phyloP scores from a whole-genome alignment of 35 echinoderm and acorn worm genomes.

The Apostichopus californicus region DNA sequence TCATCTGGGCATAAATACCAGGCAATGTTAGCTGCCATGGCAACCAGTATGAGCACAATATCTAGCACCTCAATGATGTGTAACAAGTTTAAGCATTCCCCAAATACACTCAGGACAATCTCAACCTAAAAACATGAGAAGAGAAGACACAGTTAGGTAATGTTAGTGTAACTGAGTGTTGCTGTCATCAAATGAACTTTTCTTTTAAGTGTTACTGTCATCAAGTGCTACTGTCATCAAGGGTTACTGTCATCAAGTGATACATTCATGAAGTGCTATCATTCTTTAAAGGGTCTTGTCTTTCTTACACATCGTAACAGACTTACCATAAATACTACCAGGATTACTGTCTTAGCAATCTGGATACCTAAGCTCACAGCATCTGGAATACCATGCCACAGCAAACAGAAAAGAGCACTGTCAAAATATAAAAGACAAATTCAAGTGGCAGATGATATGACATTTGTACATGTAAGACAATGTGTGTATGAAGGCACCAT shows the following conservation, averaged over 20 bases:
- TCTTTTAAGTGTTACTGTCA: too few relatives aligned
- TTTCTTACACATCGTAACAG: neutral
- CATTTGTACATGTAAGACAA: too few relatives aligned
- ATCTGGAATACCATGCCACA: conserved; percentile 65
- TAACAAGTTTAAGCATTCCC: conserved; percentile 64
- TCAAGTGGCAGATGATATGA: too few relatives aligned
- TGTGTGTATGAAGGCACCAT: too few relatives aligned
- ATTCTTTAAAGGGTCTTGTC: too few relatives aligned
- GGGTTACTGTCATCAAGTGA: too few relatives aligned
- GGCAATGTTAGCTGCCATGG: conserved; percentile 70
- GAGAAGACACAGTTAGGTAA: neutral
- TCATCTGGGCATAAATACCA: conserved; percentile 62
- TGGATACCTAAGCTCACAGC: conserved; percentile 58
- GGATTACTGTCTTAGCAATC: conserved; percentile 77
- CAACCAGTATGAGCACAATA: conserved; percentile 69
- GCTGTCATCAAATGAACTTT: too few relatives aligned
- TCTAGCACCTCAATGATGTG: conserved; percentile 86
- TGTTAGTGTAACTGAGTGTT: neutral
- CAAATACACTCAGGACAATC: conserved; percentile 70
- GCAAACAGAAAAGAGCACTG: conserved; percentile 89
- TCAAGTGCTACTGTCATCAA: too few relatives aligned
- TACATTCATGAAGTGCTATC: too few relatives aligned
- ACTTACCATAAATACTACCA: conserved; percentile 84
- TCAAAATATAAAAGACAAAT: neutral
- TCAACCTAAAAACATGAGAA: conserved; percentile 69